A percentile compares a stretch with the other conserved stretches of the same genome.
Evolutionary conservation across 2,888 invertebrate genomes (phyloP).

Genomic region (Sialis lutaria): DNA sequence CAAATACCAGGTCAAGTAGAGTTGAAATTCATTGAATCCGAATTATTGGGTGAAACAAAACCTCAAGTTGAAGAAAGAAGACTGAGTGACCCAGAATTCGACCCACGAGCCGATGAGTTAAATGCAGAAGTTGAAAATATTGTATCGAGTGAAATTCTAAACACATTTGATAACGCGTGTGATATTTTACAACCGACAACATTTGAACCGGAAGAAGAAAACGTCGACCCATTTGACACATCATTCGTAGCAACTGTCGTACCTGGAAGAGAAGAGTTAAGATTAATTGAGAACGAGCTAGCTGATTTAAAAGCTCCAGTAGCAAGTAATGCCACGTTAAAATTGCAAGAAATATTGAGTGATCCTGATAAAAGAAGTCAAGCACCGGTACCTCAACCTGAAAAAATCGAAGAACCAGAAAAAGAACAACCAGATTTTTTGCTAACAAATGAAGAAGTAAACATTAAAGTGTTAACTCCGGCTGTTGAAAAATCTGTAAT

Average conservation of each 20-base stretch:
- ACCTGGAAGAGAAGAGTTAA: slow-evolving; percentile 37
- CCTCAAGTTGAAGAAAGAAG: slow-evolving; percentile 18
- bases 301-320: slow-evolving; percentile 15
- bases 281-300: slow-evolving; percentile 35
- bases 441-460: slow-evolving; percentile 37
- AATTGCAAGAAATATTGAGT: slow-evolving; percentile 9
- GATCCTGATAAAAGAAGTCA: background rate
- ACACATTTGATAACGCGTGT: background rate
- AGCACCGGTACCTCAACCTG: background rate
- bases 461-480: slow-evolving; percentile 53
- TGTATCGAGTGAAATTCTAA: background rate
- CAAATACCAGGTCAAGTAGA: slow-evolving; percentile 63
- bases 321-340: background rate
- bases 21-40: slow-evolving; percentile 59
- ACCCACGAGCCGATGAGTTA: slow-evolving; percentile 52
- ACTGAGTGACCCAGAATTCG: slow-evolving; percentile 62
- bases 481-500: slow-evolving; percentile 28
- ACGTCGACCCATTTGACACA: slow-evolving; percentile 49
- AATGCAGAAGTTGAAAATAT: slow-evolving; percentile 13
- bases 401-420: slow-evolving; percentile 15
- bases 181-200: background rate
- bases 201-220: slow-evolving; percentile 12
- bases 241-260: slow-evolving; percentile 34
- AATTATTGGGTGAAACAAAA: slow-evolving; percentile 39
- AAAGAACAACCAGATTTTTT: slow-evolving; percentile 23